phyloP scores from a whole-genome alignment of 2,113 vertebrate genomes.

The Montifringilla adamsi region DNA sequence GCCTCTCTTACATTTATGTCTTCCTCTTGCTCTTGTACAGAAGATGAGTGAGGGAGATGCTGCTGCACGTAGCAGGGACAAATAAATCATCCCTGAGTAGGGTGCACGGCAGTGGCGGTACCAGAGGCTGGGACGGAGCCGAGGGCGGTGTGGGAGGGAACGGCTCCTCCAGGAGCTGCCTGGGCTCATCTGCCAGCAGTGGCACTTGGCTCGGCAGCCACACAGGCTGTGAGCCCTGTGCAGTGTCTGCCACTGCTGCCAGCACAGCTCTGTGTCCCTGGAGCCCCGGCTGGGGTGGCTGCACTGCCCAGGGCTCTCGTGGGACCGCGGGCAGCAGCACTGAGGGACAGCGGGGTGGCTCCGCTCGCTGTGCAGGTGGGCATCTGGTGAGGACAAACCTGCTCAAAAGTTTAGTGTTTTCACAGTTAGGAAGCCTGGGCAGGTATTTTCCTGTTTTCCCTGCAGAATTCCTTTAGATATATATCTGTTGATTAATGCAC shows the following conservation, averaged over 20 bases:
- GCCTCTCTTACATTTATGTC: neutral
- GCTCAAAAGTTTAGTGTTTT: neutral
- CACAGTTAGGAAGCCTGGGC: neutral
- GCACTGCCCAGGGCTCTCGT: neutral
- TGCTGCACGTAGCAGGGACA: fast-evolving
- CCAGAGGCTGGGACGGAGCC: neutral
- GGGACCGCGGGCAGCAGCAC: too few relatives aligned
- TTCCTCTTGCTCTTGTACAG: neutral
- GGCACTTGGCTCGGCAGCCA: neutral
- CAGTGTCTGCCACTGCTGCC: neutral
- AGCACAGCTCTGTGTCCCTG: neutral
- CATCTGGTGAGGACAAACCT: neutral
- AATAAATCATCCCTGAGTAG: neutral
- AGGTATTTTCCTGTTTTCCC: neutral
- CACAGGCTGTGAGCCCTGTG: too few relatives aligned
- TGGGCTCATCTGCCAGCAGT: fast-evolving
- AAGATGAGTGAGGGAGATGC: neutral
- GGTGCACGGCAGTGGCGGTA: fast-evolving
- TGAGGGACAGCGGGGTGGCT: neutral
- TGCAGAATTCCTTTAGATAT: neutral
- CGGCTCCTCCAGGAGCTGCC: neutral
- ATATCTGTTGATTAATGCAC: too few relatives aligned
- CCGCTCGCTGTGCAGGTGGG: neutral
- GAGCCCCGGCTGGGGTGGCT: neutral
- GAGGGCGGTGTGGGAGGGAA: neutral